phyloP scores from a whole-genome alignment of 2,797 vertebrate species.

The Tokudaia muenninki region DNA sequence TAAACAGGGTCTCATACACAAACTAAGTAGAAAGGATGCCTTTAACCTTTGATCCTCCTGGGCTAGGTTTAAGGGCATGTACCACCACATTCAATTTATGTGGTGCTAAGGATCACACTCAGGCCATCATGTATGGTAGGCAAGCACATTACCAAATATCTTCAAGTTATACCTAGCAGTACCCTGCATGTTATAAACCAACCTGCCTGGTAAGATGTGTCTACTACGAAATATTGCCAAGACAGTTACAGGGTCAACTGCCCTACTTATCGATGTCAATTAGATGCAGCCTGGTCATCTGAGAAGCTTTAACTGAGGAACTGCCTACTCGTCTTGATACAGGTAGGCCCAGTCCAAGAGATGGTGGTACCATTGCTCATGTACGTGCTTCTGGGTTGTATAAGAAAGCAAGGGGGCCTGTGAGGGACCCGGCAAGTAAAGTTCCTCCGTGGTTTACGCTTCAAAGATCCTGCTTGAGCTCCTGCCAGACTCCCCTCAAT shows the following conservation, averaged over 20 bases:
- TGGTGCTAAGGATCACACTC: background rate
- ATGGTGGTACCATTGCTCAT: too few species aligned
- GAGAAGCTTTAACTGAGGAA: background rate
- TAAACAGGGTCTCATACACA: background rate
- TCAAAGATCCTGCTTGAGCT: background rate
- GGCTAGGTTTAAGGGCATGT: background rate
- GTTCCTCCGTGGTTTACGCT: background rate
- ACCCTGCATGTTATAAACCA: background rate
- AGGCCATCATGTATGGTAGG: background rate
- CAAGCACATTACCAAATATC: background rate
- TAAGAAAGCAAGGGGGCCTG: background rate
- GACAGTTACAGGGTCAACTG: background rate
- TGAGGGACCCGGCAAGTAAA: background rate
- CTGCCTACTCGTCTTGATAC: background rate
- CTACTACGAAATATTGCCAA: background rate
- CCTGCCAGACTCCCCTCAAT: background rate
- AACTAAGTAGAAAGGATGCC: background rate
- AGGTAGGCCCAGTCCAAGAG: background rate
- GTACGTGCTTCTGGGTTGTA: background rate
- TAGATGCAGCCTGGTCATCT: background rate
- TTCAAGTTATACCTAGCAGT: conserved; percentile 4
- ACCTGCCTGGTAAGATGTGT: background rate
- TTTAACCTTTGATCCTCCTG: background rate
- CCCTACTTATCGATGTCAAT: background rate
- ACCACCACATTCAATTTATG: background rate